These are phyloP conservation scores for Oncorhynchus tshawytscha DNA, from an alignment of 2,113 vertebrate genomes.

Conservation along the genomic window DNA sequence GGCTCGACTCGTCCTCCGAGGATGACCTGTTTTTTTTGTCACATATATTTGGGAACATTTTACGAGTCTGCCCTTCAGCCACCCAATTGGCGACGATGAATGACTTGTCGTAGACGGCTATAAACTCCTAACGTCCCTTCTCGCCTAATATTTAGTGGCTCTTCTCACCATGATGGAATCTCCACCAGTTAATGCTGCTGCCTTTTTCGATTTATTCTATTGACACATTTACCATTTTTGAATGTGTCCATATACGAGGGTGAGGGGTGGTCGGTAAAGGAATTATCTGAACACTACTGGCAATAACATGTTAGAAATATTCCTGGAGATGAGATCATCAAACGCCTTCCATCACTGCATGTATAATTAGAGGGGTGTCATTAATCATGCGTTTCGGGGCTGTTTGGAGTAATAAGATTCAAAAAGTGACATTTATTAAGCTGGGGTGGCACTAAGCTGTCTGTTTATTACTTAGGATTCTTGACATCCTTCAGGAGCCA, in stretches of 20 bases:
- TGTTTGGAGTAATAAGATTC: conserved; percentile 88
- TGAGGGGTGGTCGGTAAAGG: conserved; percentile 4
- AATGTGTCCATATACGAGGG: neutral
- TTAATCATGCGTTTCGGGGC: conserved; percentile 84
- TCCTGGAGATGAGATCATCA: conserved; percentile 73
- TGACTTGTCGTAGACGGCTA: conserved; percentile 14
- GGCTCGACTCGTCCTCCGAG: conserved; percentile 28
- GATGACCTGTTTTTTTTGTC: conserved; percentile 39
- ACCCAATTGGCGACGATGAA: conserved; percentile 9
- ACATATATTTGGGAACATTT: conserved; percentile 44
- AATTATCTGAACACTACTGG: conserved; percentile 39
- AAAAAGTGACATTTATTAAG: conserved; percentile 85
- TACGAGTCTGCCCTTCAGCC: conserved; percentile 37
- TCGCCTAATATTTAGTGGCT: conserved; percentile 25
- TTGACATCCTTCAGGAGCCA: conserved; percentile 80
- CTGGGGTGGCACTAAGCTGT: conserved; percentile 79
- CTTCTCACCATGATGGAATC: neutral
- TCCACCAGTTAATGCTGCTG: conserved; percentile 4
- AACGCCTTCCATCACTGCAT: conserved; percentile 76
- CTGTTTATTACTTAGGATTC: conserved; percentile 86
- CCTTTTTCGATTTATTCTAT: conserved; percentile 10
- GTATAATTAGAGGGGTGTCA: conserved; percentile 87
- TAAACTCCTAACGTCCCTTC: conserved; percentile 37
- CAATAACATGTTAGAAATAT: conserved; percentile 66
- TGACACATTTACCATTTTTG: conserved; percentile 11